Evolutionary conservation across 1,140 invertebrate genomes (phyloP).

Genomic region (Euura saliciscinereae): DNA sequence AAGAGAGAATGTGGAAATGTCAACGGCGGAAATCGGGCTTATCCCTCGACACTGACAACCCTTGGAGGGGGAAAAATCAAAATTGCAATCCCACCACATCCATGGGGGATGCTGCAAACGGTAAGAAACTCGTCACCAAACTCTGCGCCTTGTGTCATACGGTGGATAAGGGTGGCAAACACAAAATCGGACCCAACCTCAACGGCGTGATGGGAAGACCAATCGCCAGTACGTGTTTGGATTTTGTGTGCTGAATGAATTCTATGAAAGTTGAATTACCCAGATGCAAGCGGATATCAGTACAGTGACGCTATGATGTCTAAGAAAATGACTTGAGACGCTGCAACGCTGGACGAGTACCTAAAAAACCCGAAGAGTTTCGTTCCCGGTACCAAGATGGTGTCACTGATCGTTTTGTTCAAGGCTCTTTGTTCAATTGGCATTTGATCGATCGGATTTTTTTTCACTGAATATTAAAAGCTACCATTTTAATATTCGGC

Average conservation of each 20-base stretch:
- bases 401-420: conserved; percentile 51
- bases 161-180: conserved; percentile 28
- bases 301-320: conserved; percentile 38
- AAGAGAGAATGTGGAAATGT: too few relatives aligned
- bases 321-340: conserved; percentile 66
- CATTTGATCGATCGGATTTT: too few relatives aligned
- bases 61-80: too few relatives aligned
- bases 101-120: conserved; percentile 55
- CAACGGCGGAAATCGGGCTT: too few relatives aligned
- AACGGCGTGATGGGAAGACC: conserved; percentile 37
- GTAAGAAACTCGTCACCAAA: conserved; percentile 49
- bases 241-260: too few relatives aligned
- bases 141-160: conserved; percentile 45
- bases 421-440: too few relatives aligned
- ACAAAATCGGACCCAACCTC: conserved; percentile 48
- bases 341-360: conserved; percentile 72
- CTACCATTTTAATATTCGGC: too few relatives aligned
- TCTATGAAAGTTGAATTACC: neutral
- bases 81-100: neutral
- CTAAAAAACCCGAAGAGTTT: conserved; percentile 81
- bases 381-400: conserved; percentile 87
- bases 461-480: too few relatives aligned
- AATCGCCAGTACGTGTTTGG: conserved; percentile 32
- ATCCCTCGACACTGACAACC: too few relatives aligned
- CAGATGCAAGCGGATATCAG: conserved; percentile 33